phyloP scores from a whole-genome alignment of 2,113 vertebrate genomes.

The Eubucco bourcierii region DNA sequence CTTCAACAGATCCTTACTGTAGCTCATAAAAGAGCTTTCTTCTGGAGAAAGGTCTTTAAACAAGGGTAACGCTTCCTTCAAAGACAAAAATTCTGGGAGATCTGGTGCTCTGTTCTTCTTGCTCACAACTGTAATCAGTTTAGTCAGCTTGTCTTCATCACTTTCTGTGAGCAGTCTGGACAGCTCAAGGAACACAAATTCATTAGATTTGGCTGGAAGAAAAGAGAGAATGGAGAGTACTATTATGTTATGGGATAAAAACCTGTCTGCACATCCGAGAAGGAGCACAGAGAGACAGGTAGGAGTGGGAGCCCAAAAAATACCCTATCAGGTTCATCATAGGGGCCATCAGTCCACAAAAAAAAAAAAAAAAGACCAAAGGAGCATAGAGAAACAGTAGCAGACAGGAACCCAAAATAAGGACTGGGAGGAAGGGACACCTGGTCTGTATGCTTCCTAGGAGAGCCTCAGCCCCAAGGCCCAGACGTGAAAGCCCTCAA shows the following conservation, averaged over 20 bases:
- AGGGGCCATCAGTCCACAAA: neutral
- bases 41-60: conserved; percentile 71
- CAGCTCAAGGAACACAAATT: conserved; percentile 80
- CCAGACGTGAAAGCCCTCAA: neutral
- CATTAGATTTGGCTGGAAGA: conserved; percentile 70
- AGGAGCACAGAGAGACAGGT: neutral
- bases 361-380: neutral
- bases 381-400: neutral
- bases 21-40: conserved; percentile 74
- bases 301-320: neutral
- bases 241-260: neutral
- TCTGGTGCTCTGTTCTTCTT: conserved; percentile 65
- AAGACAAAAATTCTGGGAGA: conserved; percentile 68
- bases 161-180: conserved; percentile 51
- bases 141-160: conserved; percentile 69
- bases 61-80: conserved; percentile 69
- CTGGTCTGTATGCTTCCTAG: fast-evolving
- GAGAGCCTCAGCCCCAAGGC: neutral
- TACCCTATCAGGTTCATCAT: neutral
- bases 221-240: neutral
- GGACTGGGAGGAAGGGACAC: neutral
- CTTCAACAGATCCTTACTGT: conserved; percentile 46
- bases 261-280: neutral
- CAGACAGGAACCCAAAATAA: neutral
- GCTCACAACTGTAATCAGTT: conserved; percentile 73